Base-by-base conservation (phyloP, 2,888 invertebrate genomes). In the Cataglyphis albicans region DNA sequence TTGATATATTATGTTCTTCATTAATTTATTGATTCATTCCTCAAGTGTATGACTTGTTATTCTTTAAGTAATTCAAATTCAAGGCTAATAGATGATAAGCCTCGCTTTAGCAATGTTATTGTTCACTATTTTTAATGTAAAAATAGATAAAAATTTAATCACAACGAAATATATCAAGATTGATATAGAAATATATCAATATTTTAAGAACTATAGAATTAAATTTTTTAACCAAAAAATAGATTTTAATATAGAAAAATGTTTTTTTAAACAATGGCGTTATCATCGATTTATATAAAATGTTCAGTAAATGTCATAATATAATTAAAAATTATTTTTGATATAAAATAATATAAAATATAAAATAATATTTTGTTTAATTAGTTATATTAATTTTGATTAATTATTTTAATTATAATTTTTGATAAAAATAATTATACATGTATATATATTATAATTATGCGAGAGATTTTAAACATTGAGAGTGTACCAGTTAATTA, bases 391-490 rank as follows among this genome's bases (percentile, higher is more conserved):
- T 35, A 15, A 21, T 70, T 55, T 25, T 41, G 0, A 7, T 5
- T 65, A 41, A 21, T 41, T 65, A 65, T 15, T 44, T 65, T 44
- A 67, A 67, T 67, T 25, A 57, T 2, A 52, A 52, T 52, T 52
- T n/a, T n/a, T 52, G 7, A n/a, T n/a, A 52, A 52, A n/a, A 52
- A 52, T 4, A 15, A 44, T 44, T 44, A 44, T 4, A 41, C 10
- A 12, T 44, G 21, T 21, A 15, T 15, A 44, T 4, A 15, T 52
- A 52, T 48, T 18, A 48, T 18, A 48, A 5, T 15, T 48, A 18
- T 48, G 18, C 18, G 44, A 48, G 44, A 48, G 0, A 5, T 48
- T 48, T 48, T 18, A 48, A 3, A 41, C 12, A 41, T 41, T 12
- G 12, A 41, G 10, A 41, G 3, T 41, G 12, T 41, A 41, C 0